These are phyloP conservation scores for Eurystomus gularis DNA, from an alignment of 2,113 vertebrate genomes.

Conservation along the genomic window DNA sequence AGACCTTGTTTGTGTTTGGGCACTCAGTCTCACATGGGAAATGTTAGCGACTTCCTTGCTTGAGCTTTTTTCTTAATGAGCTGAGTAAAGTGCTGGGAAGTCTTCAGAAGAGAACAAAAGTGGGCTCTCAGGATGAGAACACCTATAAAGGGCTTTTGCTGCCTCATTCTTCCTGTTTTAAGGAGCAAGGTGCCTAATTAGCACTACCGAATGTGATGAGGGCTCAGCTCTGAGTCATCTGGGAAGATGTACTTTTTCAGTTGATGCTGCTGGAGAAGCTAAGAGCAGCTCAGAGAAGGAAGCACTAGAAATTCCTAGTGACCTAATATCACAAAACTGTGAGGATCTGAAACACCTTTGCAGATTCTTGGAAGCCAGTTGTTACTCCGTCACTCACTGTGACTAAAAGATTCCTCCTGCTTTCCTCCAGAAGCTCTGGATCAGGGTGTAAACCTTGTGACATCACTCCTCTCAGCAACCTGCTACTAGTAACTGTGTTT, in stretches of 20 bases:
- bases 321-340: background rate
- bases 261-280: background rate
- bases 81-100: background rate
- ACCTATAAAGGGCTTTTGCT: background rate
- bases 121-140: background rate
- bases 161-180: background rate
- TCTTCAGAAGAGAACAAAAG: background rate
- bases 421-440: background rate
- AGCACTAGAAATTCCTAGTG: background rate
- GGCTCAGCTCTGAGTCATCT: background rate
- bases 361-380: background rate
- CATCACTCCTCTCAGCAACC: background rate
- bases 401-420: background rate
- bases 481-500: background rate
- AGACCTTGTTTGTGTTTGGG: background rate
- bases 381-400: background rate
- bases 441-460: background rate
- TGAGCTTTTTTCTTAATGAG: background rate
- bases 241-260: background rate
- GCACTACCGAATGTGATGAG: background rate
- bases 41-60: background rate
- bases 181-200: background rate
- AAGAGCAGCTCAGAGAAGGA: background rate
- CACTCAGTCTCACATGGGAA: background rate
- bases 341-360: background rate